These are phyloP conservation scores for Poeciliopsis presidionis DNA, from an alignment of 2,797 vertebrate genomes.

Conservation along the genomic window DNA sequence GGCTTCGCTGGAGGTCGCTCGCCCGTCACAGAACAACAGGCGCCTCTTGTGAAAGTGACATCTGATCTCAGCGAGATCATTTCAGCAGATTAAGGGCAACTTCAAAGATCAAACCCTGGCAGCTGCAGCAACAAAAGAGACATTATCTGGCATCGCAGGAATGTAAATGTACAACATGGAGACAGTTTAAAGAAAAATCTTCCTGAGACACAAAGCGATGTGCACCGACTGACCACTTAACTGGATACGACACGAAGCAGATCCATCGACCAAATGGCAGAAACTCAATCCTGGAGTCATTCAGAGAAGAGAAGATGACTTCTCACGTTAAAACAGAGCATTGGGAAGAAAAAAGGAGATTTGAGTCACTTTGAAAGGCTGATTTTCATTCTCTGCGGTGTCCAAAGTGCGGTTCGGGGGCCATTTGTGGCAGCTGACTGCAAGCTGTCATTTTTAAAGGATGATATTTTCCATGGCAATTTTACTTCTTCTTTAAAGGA, in stretches of 20 bases:
- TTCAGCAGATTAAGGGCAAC: constrained; percentile 62
- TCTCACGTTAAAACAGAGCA: background rate
- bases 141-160: constrained; percentile 33
- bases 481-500: too few relatives aligned
- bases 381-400: background rate
- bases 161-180: background rate
- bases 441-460: too few relatives aligned
- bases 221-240: background rate
- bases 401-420: too few relatives aligned
- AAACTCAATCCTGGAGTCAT: background rate
- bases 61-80: constrained; percentile 66
- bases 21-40: constrained; percentile 55
- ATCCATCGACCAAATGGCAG: background rate
- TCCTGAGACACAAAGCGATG: background rate
- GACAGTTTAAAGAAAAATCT: constrained; percentile 7
- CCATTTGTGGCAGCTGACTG: too few relatives aligned
- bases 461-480: too few relatives aligned
- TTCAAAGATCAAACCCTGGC: constrained; percentile 53
- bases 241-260: background rate
- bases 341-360: background rate
- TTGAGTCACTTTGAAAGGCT: background rate
- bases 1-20: constrained; percentile 63
- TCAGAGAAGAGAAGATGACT: background rate
- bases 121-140: constrained; percentile 37
- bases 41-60: constrained; percentile 46